These are phyloP conservation scores for Apeltes quadracus DNA, from an alignment of 2,113 vertebrate species.

Conservation along the genomic window DNA sequence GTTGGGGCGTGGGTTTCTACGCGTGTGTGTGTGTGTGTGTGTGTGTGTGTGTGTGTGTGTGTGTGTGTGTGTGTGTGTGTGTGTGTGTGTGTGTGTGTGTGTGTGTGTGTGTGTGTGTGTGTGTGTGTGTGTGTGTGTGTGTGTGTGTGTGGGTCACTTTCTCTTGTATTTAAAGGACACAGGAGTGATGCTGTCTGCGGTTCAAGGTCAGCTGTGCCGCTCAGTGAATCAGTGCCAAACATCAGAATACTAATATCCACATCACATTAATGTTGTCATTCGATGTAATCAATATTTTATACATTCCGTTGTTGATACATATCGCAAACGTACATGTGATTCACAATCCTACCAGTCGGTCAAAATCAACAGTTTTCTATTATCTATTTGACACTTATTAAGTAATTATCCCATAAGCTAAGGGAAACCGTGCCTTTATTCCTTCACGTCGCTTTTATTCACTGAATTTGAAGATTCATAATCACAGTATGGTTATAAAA, in stretches of 20 bases:
- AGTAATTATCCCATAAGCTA: too few relatives aligned
- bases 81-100: slow-evolving; percentile 6
- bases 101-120: neutral
- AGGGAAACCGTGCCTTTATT: neutral
- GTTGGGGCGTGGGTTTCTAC: slow-evolving; percentile 3
- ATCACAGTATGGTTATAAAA: neutral
- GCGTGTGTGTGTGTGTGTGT: slow-evolving; percentile 5
- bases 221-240: neutral
- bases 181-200: neutral
- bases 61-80: neutral
- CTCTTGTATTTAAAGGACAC: slow-evolving; percentile 19
- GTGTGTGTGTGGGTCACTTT: slow-evolving; percentile 5
- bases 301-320: neutral
- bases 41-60: too few relatives aligned
- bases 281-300: neutral
- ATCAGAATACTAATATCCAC: neutral
- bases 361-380: neutral
- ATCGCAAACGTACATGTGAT: neutral
- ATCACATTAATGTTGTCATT: slow-evolving; percentile 2
- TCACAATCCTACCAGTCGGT: neutral
- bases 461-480: neutral
- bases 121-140: slow-evolving; percentile 1
- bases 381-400: too few relatives aligned
- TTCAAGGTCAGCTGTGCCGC: slow-evolving; percentile 32
- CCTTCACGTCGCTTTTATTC: neutral